Base-by-base conservation (phyloP, 2,113 vertebrate species). In the Paramormyrops kingsleyae region DNA sequence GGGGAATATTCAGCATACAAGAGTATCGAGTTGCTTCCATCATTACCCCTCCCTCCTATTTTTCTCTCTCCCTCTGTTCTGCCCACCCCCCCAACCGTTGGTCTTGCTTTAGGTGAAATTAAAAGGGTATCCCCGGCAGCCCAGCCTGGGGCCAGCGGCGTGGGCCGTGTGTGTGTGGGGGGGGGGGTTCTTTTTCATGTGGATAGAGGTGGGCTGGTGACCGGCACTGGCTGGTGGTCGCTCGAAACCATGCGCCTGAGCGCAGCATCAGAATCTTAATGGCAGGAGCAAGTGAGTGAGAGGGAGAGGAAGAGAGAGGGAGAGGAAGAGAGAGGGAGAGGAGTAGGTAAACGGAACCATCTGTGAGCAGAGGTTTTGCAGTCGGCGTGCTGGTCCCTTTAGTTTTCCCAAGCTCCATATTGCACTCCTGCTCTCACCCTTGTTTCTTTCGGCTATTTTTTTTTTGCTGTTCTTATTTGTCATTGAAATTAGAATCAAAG, bases 1-100 rank as follows among this genome's bases (percentile, higher is more conserved):
- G 90, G 90, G 90, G 90, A 91, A 91, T 91, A 91, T 91, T 91
- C 90, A 89, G 88, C 90, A 87, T 89, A 87, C 90, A 87, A 89
- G 90, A 89, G 90, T 91, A 91, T 90, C 87, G 77, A 90, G 90
- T 90, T 90, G 87, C 77, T 77, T 88, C 87, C 44, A 88, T 88
- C 84, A 59, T 89, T 87, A 89, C 62, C 77, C 77, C 70, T 39
- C 52, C 42, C 87, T 53, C 77, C 74, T 56, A 35, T 53, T 35
- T 83, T 35, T 59, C 47, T 88, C 24, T 83, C 74, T 83, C 44
- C 21, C 77, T 50, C 87, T 80, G 35, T 88, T 47, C 27, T 17
- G 1, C 19, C 24, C 50, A 17, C 52, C n/a, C 52, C 24, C 35
- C 6, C 44, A 35, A 13, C 42, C 17, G 21, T 59, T 46, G 52